A percentile compares a stretch with the other conserved stretches of the same genome.
These are phyloP conservation scores for Ceratosolen fusciceps DNA, from an alignment of 1,140 invertebrate genomes.

Conservation along the genomic window DNA sequence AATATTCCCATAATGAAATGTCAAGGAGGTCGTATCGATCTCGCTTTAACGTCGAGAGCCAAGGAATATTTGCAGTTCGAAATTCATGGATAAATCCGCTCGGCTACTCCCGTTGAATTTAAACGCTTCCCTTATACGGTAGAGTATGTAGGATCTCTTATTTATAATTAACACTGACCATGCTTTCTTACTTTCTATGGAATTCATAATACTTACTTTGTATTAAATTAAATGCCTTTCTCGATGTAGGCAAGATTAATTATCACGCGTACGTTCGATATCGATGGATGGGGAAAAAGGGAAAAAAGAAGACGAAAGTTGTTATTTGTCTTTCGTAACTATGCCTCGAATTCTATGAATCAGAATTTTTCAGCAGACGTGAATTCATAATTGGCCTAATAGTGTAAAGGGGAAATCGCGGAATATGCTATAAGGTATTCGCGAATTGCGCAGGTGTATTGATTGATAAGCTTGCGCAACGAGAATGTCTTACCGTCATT, in stretches of 20 bases:
- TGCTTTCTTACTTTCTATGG: background rate
- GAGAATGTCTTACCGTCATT: too few species aligned
- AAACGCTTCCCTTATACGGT: too few species aligned
- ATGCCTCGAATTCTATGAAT: background rate
- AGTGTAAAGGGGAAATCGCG: background rate
- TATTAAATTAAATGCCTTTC: background rate
- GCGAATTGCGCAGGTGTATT: background rate
- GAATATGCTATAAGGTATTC: background rate
- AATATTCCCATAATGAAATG: too few species aligned
- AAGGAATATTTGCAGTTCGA: too few species aligned
- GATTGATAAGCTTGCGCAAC: too few species aligned
- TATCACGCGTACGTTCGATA: background rate
- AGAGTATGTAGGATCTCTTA: too few species aligned
- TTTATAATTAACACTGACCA: too few species aligned
- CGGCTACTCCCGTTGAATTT: too few species aligned
- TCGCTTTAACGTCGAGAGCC: too few species aligned
- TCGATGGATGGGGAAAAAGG: background rate
- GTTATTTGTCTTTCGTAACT: background rate
- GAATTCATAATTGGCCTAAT: background rate
- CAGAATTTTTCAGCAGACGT: background rate
- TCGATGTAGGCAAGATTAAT: background rate
- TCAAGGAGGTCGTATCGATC: too few species aligned
- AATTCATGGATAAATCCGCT: too few species aligned
- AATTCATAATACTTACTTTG: background rate
- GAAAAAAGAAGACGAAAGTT: conserved; percentile 5